These are phyloP conservation scores for Tenualosa ilisha DNA, from an alignment of 2,797 vertebrate genomes.

Conservation along the genomic window DNA sequence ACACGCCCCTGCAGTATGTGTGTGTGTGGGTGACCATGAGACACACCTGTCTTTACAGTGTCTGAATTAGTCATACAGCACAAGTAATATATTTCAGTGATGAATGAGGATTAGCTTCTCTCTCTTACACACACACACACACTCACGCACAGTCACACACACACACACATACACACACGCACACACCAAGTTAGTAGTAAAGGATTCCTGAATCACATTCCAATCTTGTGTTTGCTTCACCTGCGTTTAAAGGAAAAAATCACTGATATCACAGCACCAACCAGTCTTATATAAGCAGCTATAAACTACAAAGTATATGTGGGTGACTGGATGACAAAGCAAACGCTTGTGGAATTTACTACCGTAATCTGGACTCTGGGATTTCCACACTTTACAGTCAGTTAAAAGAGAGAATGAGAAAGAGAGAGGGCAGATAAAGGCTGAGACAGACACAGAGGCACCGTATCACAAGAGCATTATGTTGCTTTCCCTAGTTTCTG, in stretches of 20 bases:
- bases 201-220: background rate
- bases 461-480: no score
- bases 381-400: no score
- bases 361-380: no score
- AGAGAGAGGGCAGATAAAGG: background rate
- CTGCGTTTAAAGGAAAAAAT: background rate
- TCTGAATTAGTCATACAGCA: background rate
- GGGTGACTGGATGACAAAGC: background rate
- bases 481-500: no score
- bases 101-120: background rate
- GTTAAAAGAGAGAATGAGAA: background rate
- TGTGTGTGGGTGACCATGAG: background rate
- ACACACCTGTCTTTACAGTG: conserved; percentile 2
- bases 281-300: background rate
- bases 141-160: conserved; percentile 28
- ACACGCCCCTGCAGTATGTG: background rate
- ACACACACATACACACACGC: background rate
- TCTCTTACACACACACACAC: conserved; percentile 51
- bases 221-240: background rate
- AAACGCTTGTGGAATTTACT: background rate
- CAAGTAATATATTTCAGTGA: background rate
- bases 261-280: background rate
- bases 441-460: background rate
- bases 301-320: background rate
- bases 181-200: background rate